Conservation (phyloP, 53 echinoderm and acorn worm species). For the Echinarachnius parma region DNA sequence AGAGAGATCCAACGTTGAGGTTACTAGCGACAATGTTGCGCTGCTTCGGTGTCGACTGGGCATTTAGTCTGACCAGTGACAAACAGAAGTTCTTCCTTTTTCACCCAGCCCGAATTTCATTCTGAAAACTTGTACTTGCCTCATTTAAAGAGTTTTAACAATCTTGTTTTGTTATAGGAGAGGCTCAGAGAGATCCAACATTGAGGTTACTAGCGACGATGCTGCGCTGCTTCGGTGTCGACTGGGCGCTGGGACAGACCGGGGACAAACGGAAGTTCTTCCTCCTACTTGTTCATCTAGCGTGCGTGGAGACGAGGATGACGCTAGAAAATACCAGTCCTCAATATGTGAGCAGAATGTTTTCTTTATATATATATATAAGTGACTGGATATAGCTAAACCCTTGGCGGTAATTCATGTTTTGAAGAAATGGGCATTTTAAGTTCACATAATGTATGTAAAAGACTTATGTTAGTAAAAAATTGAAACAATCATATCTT, state of each 20-base stretch:
- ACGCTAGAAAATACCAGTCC: conserved; percentile 68
- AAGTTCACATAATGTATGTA: too few relatives aligned
- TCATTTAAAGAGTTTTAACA: too few relatives aligned
- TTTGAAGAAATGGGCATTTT: too few relatives aligned
- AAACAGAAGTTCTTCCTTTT: conserved; percentile 83
- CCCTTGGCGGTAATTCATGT: too few relatives aligned
- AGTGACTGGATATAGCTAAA: neutral
- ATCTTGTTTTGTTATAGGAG: too few relatives aligned
- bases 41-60: conserved; percentile 74
- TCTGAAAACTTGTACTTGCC: too few relatives aligned
- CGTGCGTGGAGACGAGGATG: conserved; percentile 88
- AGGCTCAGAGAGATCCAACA: conserved; percentile 73
- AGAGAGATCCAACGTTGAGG: conserved; percentile 75
- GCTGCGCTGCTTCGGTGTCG: conserved; percentile 69
- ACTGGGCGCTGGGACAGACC: conserved; percentile 69
- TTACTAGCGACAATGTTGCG: conserved; percentile 76
- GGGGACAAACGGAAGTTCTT: conserved; percentile 75
- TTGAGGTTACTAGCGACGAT: conserved; percentile 71
- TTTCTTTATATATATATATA: too few relatives aligned
- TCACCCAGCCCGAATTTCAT: too few relatives aligned
- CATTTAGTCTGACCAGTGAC: conserved; percentile 51
- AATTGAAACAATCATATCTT: too few relatives aligned
- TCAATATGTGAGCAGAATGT: conserved; percentile 49
- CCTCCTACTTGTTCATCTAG: conserved; percentile 73
- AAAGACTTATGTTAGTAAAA: too few relatives aligned